Conservation (phyloP, 2,888 invertebrate genomes). For the Endotricha flammealis region DNA sequence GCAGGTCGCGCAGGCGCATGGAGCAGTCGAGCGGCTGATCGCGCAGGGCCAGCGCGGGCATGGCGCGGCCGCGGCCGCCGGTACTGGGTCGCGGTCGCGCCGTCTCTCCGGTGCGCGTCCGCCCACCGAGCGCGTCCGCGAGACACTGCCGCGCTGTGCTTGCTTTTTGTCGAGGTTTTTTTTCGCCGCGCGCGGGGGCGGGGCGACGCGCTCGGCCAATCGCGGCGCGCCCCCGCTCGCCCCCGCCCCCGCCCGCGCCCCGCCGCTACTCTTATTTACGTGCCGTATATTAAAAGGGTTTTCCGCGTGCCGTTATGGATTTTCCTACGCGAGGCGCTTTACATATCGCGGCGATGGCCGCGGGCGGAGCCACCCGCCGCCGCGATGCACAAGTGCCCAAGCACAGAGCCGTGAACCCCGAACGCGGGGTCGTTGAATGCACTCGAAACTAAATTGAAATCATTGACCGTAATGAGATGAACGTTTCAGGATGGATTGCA, state of each 20-base stretch:
- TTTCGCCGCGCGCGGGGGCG: conserved; percentile 61
- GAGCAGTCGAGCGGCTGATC: conserved; percentile 86
- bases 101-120: conserved; percentile 60
- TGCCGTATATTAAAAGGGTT: conserved; percentile 78
- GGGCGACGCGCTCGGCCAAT: conserved; percentile 56
- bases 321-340: conserved; percentile 62
- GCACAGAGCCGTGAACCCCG: too few relatives aligned
- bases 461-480: too few relatives aligned
- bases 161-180: conserved; percentile 62
- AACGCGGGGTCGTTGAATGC: too few relatives aligned
- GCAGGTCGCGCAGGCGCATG: conserved; percentile 76
- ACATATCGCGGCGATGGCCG: conserved; percentile 32
- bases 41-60: conserved; percentile 82
- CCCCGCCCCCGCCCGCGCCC: conserved; percentile 30
- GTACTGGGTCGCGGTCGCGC: conserved; percentile 69
- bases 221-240: conserved; percentile 36
- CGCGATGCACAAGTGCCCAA: not conserved
- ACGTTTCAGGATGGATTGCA: too few relatives aligned
- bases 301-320: conserved; percentile 77
- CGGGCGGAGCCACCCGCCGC: not conserved
- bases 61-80: conserved; percentile 78
- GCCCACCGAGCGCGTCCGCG: conserved; percentile 64
- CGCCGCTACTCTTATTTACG: conserved; percentile 65
- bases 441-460: too few relatives aligned
- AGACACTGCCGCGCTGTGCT: conserved; percentile 64